Evolutionary conservation across 2,113 vertebrate species (phyloP).

Genomic region (Gnathonemus echidnorhynchus): DNA sequence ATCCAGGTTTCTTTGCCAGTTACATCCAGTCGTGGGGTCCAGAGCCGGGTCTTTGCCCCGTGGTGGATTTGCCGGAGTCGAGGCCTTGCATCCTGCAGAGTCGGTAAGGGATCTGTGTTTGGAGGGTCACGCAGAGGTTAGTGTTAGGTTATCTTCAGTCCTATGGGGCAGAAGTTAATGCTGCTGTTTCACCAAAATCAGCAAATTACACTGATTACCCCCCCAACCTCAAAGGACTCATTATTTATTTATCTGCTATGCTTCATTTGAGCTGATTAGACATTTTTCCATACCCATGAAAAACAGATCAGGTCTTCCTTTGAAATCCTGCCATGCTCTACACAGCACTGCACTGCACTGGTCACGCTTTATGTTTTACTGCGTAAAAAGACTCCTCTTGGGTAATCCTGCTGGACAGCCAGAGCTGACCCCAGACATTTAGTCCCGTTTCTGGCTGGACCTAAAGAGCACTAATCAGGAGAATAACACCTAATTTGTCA

Average conservation of each 20-base stretch:
- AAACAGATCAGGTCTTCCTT: not conserved
- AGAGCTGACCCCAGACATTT: not conserved
- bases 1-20: not conserved
- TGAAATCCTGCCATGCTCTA: not conserved
- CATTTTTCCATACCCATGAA: not conserved
- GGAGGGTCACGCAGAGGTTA: not conserved
- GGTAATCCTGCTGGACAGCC: not conserved
- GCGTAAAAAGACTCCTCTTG: not conserved
- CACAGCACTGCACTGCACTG: not conserved
- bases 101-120: not conserved
- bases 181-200: not conserved
- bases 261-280: constrained; percentile 1
- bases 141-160: not conserved
- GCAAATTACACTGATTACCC: not conserved
- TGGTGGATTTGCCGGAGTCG: not conserved
- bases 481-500: not conserved
- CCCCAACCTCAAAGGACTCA: not conserved
- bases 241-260: not conserved
- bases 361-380: not conserved
- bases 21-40: not conserved
- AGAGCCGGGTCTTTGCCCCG: not conserved
- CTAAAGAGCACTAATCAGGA: not conserved
- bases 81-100: not conserved
- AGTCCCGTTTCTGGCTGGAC: not conserved
- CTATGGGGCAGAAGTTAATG: not conserved